A percentile compares a stretch with the other conserved stretches of the same genome.
Conservation (phyloP, 23 tunicate genomes). For the Botrylloides violaceus region DNA sequence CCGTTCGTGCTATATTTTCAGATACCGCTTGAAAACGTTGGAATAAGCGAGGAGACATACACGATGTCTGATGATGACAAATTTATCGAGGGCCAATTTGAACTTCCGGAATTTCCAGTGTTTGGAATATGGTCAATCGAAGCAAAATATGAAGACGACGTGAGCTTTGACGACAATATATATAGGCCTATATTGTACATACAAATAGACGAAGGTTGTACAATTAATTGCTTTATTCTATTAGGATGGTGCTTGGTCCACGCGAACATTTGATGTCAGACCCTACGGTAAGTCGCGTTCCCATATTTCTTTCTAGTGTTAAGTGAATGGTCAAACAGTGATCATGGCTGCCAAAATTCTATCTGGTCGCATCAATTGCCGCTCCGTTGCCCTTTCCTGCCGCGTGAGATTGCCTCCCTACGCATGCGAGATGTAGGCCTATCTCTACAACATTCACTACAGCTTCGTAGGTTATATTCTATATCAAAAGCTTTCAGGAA, state of each 20-base stretch:
- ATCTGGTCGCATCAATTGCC: too few species aligned
- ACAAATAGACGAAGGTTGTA: too few species aligned
- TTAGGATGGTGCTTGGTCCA: constrained; percentile 9
- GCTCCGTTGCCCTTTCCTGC: background rate
- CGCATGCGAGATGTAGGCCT: background rate
- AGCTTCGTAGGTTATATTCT: background rate
- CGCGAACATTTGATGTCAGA: constrained; percentile 9
- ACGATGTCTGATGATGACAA: constrained; percentile 10
- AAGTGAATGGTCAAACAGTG: too few species aligned
- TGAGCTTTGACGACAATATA: too few species aligned
- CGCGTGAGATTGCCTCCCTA: background rate
- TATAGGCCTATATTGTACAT: background rate
- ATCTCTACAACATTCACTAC: too few species aligned
- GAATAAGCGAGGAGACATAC: constrained; percentile 2
- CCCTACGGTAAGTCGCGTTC: constrained; percentile 29
- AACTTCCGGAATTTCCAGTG: constrained; percentile 50
- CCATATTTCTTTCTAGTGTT: too few species aligned
- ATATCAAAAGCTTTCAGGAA: background rate
- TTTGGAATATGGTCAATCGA: constrained; percentile 54
- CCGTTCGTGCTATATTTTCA: too few species aligned
- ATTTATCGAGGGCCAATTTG: constrained; percentile 25
- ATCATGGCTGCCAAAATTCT: too few species aligned
- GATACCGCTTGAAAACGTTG: constrained; percentile 50
- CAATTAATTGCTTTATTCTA: background rate
- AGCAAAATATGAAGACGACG: constrained; percentile 31